Percentiles rank a stretch among this genome's conserved stretches.
These are phyloP conservation scores for Ectemnius lituratus DNA, from an alignment of 2,888 invertebrate genomes.

Conservation along the genomic window DNA sequence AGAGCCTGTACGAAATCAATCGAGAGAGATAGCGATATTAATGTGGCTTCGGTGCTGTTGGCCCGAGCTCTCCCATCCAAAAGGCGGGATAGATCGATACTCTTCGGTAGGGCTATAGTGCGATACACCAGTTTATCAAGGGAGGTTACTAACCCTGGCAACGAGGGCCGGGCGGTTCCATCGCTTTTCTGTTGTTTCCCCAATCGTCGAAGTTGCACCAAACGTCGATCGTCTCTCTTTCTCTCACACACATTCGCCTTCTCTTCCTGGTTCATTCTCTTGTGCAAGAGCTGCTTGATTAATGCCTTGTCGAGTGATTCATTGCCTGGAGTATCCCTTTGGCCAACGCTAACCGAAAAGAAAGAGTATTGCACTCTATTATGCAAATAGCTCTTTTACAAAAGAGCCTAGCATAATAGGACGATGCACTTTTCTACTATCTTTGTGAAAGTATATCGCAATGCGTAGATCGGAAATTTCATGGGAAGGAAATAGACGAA, in stretches of 20 bases:
- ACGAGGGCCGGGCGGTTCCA: conserved; percentile 5
- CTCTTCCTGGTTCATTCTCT: too few species aligned
- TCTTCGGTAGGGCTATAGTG: conserved; percentile 45
- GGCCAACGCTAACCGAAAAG: neutral
- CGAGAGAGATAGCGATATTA: conserved; percentile 8
- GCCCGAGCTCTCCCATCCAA: conserved; percentile 13
- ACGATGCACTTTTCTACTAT: neutral
- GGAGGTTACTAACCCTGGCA: conserved; percentile 18
- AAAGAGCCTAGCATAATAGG: too few species aligned
- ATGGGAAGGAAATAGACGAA: neutral
- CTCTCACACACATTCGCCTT: too few species aligned
- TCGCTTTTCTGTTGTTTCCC: conserved; percentile 6
- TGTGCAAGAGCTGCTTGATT: neutral
- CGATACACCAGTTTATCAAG: conserved; percentile 22
- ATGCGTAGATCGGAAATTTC: neutral
- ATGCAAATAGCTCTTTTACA: neutral
- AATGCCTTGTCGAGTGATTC: neutral
- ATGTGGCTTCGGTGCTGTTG: conserved; percentile 9
- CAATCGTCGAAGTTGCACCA: neutral
- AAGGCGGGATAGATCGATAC: conserved; percentile 41
- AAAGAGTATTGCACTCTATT: neutral
- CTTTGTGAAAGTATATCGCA: neutral
- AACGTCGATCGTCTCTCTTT: too few species aligned
- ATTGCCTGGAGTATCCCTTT: neutral
- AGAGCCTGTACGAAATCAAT: too few species aligned